These are phyloP conservation scores for Lucilia cuprina DNA, from an alignment of 1,140 invertebrate species.

Conservation along the genomic window DNA sequence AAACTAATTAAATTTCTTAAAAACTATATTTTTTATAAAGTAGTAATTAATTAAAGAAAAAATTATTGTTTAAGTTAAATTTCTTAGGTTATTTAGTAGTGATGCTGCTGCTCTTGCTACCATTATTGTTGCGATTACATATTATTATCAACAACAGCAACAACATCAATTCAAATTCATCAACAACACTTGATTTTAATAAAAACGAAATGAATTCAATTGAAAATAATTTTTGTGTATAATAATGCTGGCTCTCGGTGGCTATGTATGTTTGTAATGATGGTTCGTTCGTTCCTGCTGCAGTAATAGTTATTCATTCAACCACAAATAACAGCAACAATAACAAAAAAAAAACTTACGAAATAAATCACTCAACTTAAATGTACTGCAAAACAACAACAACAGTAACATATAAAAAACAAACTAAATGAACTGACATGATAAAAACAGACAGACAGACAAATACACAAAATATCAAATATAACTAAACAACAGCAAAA, in stretches of 20 bases:
- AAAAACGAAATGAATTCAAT: constrained; percentile 55
- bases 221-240: constrained; percentile 49
- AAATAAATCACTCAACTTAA: constrained; percentile 5
- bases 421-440: neutral
- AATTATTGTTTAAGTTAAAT: no score
- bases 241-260: no score
- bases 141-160: neutral
- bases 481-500: neutral
- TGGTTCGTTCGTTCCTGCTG: neutral
- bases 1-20: no score
- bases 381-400: neutral
- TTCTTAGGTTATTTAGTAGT: neutral
- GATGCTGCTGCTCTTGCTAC: constrained; percentile 42
- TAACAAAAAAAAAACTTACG: neutral
- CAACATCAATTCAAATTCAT: constrained; percentile 37
- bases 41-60: no score
- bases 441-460: neutral
- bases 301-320: neutral
- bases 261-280: no score
- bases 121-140: constrained; percentile 45
- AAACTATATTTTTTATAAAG: no score
- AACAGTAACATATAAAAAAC: neutral
- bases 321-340: neutral
- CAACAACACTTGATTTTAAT: constrained; percentile 37
- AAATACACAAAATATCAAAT: neutral